These are phyloP conservation scores for Geothlypis trichas DNA, from an alignment of 2,113 vertebrate genomes.

Conservation along the genomic window DNA sequence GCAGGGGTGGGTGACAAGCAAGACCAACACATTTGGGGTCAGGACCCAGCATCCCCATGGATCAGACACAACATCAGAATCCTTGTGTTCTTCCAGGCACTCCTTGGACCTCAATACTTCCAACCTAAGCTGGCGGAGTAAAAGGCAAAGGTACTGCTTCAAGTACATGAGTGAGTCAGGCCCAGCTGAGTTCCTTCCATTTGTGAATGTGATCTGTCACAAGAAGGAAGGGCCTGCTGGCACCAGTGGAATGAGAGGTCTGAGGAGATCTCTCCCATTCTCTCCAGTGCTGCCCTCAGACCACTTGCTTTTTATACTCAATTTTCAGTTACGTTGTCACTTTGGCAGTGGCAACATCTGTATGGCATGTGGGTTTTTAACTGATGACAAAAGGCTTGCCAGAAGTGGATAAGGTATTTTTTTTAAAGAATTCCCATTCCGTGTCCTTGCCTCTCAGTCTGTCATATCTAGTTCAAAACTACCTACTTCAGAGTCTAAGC, in stretches of 20 bases:
- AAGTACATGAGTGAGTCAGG: not conserved
- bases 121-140: not conserved
- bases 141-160: not conserved
- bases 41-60: not conserved
- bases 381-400: not conserved
- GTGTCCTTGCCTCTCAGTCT: not conserved
- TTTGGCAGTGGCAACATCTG: rapidly evolving
- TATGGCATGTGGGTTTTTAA: not conserved
- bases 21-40: rapidly evolving
- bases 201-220: not conserved
- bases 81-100: not conserved
- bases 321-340: not conserved
- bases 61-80: not conserved
- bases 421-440: not conserved
- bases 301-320: not conserved
- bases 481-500: not conserved
- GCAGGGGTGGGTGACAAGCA: not conserved
- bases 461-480: not conserved
- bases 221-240: not conserved
- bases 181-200: not conserved
- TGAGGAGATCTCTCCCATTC: not conserved
- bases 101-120: not conserved
- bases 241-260: not conserved
- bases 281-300: rapidly evolving
- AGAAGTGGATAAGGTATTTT: not conserved